Percentiles rank a stretch among this genome's conserved stretches.
These are phyloP conservation scores for Tachyglossus aculeatus DNA, from an alignment of 2,797 vertebrate species.

Conservation along the genomic window DNA sequence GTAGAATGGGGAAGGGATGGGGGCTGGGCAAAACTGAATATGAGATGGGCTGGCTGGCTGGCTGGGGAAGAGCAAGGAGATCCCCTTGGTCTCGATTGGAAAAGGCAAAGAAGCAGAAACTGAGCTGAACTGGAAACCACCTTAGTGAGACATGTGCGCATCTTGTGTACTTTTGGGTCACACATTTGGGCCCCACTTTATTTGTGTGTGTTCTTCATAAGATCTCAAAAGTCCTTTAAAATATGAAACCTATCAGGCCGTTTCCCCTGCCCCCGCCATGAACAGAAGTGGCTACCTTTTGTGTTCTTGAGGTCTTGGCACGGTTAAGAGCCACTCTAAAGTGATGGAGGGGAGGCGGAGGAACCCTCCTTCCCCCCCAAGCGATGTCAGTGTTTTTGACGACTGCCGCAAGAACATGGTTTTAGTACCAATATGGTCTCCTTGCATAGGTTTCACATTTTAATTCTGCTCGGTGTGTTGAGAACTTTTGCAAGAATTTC, in stretches of 20 bases:
- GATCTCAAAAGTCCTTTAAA: conserved; percentile 44
- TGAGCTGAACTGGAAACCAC: conserved; percentile 70
- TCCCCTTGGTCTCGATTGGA: conserved; percentile 53
- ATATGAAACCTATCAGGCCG: conserved; percentile 24
- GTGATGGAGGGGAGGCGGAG: neutral
- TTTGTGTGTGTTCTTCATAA: conserved; percentile 44
- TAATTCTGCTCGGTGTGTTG: conserved; percentile 23
- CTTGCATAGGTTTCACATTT: conserved; percentile 33
- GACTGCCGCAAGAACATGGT: neutral
- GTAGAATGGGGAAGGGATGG: conserved; percentile 34
- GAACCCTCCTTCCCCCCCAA: neutral
- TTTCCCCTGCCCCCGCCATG: conserved; percentile 44
- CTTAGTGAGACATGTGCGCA: conserved; percentile 26
- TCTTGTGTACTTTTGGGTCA: conserved; percentile 41
- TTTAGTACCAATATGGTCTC: conserved; percentile 11
- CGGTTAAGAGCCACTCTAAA: conserved; percentile 23
- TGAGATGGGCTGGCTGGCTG: conserved; percentile 28
- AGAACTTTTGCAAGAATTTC: conserved; percentile 33
- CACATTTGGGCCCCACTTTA: conserved; percentile 28
- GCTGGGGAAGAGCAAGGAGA: conserved; percentile 40
- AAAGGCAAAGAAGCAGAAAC: conserved; percentile 72
- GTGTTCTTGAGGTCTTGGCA: conserved; percentile 31
- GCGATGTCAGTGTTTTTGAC: conserved; percentile 3
- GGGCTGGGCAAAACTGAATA: conserved; percentile 36
- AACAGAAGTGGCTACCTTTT: conserved; percentile 19